Conservation (phyloP, 2,888 invertebrate species). For the Nephrotoma guestfalica region DNA sequence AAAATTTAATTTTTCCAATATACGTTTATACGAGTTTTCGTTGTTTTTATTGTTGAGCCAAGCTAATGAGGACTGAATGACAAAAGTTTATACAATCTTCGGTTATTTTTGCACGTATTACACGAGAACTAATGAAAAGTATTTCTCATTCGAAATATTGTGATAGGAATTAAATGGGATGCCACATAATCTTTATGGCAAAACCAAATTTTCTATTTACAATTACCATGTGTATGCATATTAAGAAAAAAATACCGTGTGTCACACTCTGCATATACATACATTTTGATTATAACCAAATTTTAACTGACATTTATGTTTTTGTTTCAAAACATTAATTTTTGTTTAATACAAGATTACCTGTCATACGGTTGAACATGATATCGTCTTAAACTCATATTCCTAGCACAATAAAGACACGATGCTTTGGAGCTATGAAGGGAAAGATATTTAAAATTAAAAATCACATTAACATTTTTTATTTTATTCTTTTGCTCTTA, state of each 20-base stretch:
- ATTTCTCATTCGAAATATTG: no score
- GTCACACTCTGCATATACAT: not conserved
- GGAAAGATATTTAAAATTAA: not conserved
- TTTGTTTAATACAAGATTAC: not conserved
- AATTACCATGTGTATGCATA: no score
- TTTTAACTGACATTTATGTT: not conserved
- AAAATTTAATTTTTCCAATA: not conserved
- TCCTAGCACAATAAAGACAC: not conserved
- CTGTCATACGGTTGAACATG: not conserved
- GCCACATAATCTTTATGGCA: not conserved
- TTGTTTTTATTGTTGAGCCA: not conserved
- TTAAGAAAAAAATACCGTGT: no score
- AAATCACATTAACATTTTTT: not conserved
- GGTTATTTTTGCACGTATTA: no score
- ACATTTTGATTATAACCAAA: not conserved
- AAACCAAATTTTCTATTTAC: not conserved
- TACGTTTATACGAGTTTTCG: not conserved
- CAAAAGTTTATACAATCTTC: not conserved
- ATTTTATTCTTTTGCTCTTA: not conserved
- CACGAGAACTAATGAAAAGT: no score
- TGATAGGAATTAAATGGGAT: not conserved
- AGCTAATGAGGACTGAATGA: not conserved
- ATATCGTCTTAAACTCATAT: not conserved
- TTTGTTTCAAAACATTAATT: not conserved
- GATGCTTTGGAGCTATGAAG: not conserved